A percentile compares a stretch with the other conserved stretches of the same genome.
Evolutionary conservation across 1,140 invertebrate genomes (phyloP).

Genomic region (Penaeus chinensis): DNA sequence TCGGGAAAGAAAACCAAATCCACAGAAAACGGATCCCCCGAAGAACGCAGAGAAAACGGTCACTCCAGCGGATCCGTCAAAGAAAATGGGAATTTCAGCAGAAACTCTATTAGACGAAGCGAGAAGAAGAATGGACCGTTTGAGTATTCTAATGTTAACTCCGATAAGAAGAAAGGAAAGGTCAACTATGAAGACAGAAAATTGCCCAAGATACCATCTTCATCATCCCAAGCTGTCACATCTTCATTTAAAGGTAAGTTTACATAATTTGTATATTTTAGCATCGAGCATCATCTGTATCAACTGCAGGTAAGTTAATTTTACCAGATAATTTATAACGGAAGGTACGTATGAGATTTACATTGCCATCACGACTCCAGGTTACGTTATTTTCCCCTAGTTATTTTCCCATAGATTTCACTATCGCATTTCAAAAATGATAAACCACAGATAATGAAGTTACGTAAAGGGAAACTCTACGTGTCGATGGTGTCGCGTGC

Average conservation of each 20-base stretch:
- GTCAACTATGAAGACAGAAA: slow-evolving; percentile 52
- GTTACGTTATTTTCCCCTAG: too few relatives aligned
- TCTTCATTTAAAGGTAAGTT: slow-evolving; percentile 24
- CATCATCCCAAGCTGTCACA: background rate
- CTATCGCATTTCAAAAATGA: too few relatives aligned
- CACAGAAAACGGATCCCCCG: too few relatives aligned
- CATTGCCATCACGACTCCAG: too few relatives aligned
- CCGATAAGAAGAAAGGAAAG: slow-evolving; percentile 39
- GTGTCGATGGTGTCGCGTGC: too few relatives aligned
- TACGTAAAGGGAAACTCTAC: too few relatives aligned
- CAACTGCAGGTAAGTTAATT: too few relatives aligned
- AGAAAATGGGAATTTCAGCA: slow-evolving; percentile 35
- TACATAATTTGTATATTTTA: background rate
- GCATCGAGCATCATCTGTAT: too few relatives aligned
- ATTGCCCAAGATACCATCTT: slow-evolving; percentile 44
- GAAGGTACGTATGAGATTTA: too few relatives aligned
- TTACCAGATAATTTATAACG: too few relatives aligned
- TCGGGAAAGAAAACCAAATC: slow-evolving; percentile 8
- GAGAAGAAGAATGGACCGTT: slow-evolving; percentile 7
- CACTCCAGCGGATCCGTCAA: background rate
- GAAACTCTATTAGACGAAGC: slow-evolving; percentile 29
- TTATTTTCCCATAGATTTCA: too few relatives aligned
- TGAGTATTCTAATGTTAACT: background rate
- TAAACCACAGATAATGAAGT: too few relatives aligned
- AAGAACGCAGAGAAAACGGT: background rate